Conservation (phyloP, 2,888 invertebrate genomes). For the Drosophila infuscata region DNA sequence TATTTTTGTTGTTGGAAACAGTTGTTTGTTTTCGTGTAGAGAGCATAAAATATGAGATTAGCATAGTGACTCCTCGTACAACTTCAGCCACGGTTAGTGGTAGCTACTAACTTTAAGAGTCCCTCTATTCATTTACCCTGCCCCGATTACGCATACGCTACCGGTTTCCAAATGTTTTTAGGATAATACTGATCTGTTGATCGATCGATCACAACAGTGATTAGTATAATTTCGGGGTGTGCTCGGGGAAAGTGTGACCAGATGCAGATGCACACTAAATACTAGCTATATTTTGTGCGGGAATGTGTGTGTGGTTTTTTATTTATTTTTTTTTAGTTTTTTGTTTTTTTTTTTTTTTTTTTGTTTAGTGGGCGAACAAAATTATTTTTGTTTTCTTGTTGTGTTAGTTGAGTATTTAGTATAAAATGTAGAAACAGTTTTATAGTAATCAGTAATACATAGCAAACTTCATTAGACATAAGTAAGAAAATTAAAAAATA, state of each 20-base stretch:
- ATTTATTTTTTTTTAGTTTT: not conserved
- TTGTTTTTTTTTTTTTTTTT: conserved; percentile 3
- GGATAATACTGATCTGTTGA: not conserved
- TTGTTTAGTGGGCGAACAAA: conserved; percentile 24
- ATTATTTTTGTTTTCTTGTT: conserved; percentile 11
- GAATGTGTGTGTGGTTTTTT: conserved; percentile 3
- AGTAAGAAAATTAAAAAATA: conserved; percentile 33
- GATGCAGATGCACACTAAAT: conserved; percentile 10
- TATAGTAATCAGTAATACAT: conserved; percentile 19
- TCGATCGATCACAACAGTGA: not conserved
- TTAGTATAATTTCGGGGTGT: conserved; percentile 9
- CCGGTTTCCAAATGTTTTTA: conserved; percentile 19
- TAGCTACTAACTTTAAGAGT: not conserved
- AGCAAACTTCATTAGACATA: conserved; percentile 41
- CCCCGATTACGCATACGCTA: conserved; percentile 42
- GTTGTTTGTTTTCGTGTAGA: conserved; percentile 8
- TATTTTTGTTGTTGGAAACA: conserved; percentile 1
- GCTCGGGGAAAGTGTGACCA: not conserved
- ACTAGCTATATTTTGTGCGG: conserved; percentile 7
- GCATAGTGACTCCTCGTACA: conserved; percentile 18
- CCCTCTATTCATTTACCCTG: conserved; percentile 4
- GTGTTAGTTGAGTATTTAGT: conserved; percentile 38
- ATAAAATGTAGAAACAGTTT: conserved; percentile 4
- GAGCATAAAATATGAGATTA: conserved; percentile 48
- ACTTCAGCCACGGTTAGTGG: conserved; percentile 45